Conservation (phyloP, 2,113 vertebrate species). For the Zootoca vivipara region DNA sequence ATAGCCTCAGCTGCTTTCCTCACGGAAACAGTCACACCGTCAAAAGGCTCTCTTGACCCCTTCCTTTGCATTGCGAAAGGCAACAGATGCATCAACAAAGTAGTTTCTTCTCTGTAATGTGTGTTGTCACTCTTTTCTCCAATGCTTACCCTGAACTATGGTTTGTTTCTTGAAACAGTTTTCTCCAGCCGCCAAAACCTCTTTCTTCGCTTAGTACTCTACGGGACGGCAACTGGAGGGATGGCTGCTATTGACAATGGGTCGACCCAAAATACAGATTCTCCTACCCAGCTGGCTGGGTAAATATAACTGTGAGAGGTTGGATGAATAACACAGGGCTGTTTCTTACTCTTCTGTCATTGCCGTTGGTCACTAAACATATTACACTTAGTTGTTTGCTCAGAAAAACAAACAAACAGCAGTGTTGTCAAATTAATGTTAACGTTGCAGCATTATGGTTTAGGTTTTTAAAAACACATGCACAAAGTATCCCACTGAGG, state of each 20-base stretch:
- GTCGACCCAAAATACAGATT: constrained; percentile 44
- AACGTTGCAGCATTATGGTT: constrained; percentile 61
- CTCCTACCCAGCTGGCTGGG: constrained; percentile 95
- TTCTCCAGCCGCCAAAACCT: constrained; percentile 95
- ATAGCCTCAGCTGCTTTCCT: neutral
- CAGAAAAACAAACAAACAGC: constrained; percentile 51
- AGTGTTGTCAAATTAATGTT: constrained; percentile 60
- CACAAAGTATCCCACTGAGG: constrained; percentile 66
- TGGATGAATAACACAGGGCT: constrained; percentile 50
- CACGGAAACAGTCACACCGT: neutral
- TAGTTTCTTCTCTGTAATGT: too few species aligned
- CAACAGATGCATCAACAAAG: neutral
- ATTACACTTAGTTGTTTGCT: constrained; percentile 76
- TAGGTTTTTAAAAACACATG: constrained; percentile 63
- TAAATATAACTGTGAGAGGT: constrained; percentile 59
- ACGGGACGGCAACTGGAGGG: constrained; percentile 94
- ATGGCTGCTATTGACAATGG: constrained; percentile 91
- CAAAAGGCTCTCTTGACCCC: neutral
- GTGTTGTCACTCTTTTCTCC: neutral
- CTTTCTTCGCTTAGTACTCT: constrained; percentile 90
- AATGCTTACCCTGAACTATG: constrained; percentile 5
- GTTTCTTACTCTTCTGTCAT: constrained; percentile 67
- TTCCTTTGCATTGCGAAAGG: too few species aligned
- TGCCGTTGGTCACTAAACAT: constrained; percentile 65
- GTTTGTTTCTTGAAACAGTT: constrained; percentile 75